Conservation (phyloP, 2,888 invertebrate species). For the Agrotis segetum region DNA sequence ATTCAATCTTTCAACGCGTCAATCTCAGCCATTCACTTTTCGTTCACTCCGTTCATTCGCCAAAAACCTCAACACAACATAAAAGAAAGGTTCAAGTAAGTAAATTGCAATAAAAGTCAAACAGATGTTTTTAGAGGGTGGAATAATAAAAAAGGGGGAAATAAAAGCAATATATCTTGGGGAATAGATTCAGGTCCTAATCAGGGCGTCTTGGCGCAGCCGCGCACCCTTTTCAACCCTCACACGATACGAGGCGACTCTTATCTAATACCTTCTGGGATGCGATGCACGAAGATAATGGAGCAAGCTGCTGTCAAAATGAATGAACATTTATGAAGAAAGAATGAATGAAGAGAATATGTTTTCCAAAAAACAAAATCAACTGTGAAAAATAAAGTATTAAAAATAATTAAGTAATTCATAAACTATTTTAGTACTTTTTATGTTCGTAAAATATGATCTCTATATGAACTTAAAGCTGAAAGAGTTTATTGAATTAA, state of each 20-base stretch:
- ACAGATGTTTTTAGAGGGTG: conserved; percentile 66
- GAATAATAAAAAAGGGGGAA: conserved; percentile 65
- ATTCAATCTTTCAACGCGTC: conserved; percentile 54
- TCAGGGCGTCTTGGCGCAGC: conserved; percentile 61
- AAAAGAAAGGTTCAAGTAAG: conserved; percentile 61
- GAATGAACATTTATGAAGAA: conserved; percentile 4
- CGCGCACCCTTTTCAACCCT: conserved; percentile 71
- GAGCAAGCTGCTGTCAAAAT: conserved; percentile 29
- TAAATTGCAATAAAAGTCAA: conserved; percentile 68
- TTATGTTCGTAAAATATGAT: too few species aligned
- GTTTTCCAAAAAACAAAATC: not conserved
- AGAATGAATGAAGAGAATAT: not conserved
- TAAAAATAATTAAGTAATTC: too few species aligned
- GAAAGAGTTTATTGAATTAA: too few species aligned
- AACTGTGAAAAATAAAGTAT: too few species aligned
- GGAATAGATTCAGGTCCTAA: conserved; percentile 71
- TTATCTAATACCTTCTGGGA: conserved; percentile 58
- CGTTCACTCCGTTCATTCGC: conserved; percentile 46
- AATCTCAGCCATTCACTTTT: conserved; percentile 56
- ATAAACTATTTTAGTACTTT: too few species aligned
- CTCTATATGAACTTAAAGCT: too few species aligned
- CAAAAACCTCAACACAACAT: conserved; percentile 56
- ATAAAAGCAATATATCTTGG: conserved; percentile 70
- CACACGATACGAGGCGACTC: conserved; percentile 60
- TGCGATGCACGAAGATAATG: conserved; percentile 29